Percentiles rank a stretch among this genome's conserved stretches.
phyloP scores from a whole-genome alignment of 1,140 invertebrate genomes.

The Lineus longissimus region DNA sequence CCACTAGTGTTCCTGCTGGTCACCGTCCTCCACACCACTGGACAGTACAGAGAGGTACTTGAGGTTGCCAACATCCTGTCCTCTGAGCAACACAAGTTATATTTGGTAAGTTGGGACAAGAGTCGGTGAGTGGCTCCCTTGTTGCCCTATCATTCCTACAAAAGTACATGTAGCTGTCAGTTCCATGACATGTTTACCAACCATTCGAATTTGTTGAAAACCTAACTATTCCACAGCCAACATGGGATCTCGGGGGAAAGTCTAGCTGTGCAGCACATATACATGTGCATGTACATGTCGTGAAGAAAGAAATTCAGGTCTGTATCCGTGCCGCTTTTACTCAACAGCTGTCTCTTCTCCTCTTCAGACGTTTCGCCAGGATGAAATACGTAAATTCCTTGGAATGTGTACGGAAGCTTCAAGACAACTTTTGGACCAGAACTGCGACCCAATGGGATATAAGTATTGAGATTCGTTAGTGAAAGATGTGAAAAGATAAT shows the following conservation, averaged over 20 bases:
- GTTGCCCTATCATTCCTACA: too few species aligned
- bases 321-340: not conserved
- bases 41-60: slow-evolving; percentile 72
- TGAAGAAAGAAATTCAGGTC: too few species aligned
- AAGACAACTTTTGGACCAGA: slow-evolving; percentile 67
- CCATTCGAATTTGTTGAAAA: too few species aligned
- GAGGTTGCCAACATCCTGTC: slow-evolving; percentile 76
- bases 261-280: not conserved
- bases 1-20: slow-evolving; percentile 71
- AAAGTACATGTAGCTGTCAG: too few species aligned
- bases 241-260: too few species aligned
- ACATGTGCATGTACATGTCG: not conserved
- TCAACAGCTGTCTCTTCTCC: slow-evolving; percentile 12
- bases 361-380: slow-evolving; percentile 68
- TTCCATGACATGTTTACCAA: too few species aligned
- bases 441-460: slow-evolving; percentile 56
- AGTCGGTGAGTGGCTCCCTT: too few species aligned
- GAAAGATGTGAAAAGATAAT: too few species aligned
- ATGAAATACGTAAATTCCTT: slow-evolving; percentile 71
- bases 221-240: too few species aligned
- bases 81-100: slow-evolving; percentile 72
- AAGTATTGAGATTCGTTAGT: slow-evolving; percentile 13
- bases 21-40: slow-evolving; percentile 72
- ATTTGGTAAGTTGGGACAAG: slow-evolving; percentile 65
- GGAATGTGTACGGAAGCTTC: slow-evolving; percentile 76